Evolutionary conservation across 2,888 invertebrate species (phyloP).

Genomic region (Catocala nupta): DNA sequence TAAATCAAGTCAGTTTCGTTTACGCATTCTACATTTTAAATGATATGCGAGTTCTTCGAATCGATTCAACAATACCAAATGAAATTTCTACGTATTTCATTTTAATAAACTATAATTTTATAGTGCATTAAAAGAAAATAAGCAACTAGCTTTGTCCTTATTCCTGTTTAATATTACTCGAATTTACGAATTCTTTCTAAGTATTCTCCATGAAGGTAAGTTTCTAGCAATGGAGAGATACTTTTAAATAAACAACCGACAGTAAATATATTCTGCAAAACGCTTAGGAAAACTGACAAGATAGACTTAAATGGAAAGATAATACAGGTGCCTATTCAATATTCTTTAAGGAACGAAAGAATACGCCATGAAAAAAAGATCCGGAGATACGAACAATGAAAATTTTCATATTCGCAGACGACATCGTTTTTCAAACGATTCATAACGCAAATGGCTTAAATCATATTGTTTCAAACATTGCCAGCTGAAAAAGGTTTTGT

Average conservation of each 20-base stretch:
- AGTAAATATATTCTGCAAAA: slow-evolving; percentile 10
- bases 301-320: slow-evolving; percentile 34
- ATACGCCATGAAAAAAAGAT: slow-evolving; percentile 19
- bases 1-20: too few species aligned
- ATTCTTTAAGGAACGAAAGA: slow-evolving; percentile 30
- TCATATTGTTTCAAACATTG: slow-evolving; percentile 35
- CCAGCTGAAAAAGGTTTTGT: slow-evolving; percentile 23
- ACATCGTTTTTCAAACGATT: slow-evolving; percentile 32
- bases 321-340: slow-evolving; percentile 36
- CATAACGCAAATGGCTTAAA: slow-evolving; percentile 26
- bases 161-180: too few species aligned
- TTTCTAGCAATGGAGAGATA: neutral
- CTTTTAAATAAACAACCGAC: neutral
- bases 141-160: too few species aligned
- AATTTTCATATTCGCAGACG: slow-evolving; percentile 21
- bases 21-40: too few species aligned
- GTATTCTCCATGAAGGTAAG: neutral
- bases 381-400: slow-evolving; percentile 26
- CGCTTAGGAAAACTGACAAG: neutral
- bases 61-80: too few species aligned
- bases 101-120: too few species aligned
- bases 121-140: too few species aligned
- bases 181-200: too few species aligned
- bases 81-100: too few species aligned
- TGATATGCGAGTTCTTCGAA: too few species aligned